phyloP scores from a whole-genome alignment of 2,797 vertebrate species.

The Limnodromus scolopaceus region DNA sequence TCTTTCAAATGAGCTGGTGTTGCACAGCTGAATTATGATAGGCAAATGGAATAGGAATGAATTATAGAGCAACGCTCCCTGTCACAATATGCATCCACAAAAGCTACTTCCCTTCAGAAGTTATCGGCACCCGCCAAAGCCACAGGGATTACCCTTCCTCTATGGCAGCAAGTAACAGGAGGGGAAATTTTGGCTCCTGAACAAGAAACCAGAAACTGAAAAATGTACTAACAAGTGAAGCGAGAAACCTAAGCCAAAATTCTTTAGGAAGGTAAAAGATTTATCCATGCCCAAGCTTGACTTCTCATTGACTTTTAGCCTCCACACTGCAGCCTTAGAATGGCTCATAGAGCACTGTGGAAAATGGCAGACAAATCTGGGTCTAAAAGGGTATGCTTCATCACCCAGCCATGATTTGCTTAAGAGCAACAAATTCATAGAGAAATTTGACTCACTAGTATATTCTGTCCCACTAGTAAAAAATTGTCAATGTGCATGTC shows the following conservation, averaged over 20 bases:
- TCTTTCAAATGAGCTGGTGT: slow-evolving; percentile 36
- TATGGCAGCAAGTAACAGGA: neutral
- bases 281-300: slow-evolving; percentile 1
- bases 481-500: fast-evolving
- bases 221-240: slow-evolving; percentile 39
- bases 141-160: slow-evolving; percentile 33
- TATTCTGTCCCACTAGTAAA: neutral
- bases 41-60: slow-evolving; percentile 45
- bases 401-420: neutral
- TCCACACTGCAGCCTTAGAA: neutral
- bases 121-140: slow-evolving; percentile 34
- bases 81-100: neutral
- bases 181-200: slow-evolving; percentile 8
- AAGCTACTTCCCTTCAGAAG: slow-evolving; percentile 24
- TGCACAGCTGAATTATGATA: slow-evolving; percentile 21
- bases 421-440: neutral
- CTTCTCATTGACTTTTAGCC: slow-evolving; percentile 19
- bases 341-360: neutral
- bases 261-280: slow-evolving; percentile 45
- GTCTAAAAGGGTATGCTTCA: neutral
- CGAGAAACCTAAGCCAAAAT: slow-evolving; percentile 50
- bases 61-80: neutral
- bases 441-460: neutral
- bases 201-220: slow-evolving; percentile 27
- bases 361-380: slow-evolving; percentile 11